These are phyloP conservation scores for Linnaemya tessellans DNA, from an alignment of 2,888 invertebrate species.

Conservation along the genomic window DNA sequence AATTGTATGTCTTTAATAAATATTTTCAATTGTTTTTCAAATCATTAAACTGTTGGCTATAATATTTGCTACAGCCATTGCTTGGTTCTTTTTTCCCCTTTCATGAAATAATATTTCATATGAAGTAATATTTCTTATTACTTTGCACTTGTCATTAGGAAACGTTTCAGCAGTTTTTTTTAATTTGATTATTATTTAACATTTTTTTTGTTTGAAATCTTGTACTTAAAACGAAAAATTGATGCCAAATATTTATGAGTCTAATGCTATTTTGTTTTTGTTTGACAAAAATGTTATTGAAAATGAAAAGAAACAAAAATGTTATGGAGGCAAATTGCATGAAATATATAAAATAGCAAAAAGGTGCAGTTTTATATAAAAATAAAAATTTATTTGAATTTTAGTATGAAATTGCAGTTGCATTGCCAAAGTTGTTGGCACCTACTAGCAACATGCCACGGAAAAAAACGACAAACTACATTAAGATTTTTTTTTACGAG, in stretches of 20 bases:
- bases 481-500: conserved; percentile 3
- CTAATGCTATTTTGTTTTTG: conserved; percentile 2
- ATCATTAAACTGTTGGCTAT: conserved; percentile 5
- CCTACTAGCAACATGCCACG: conserved; percentile 30
- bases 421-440: conserved; percentile 68
- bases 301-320: neutral
- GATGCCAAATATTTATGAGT: conserved; percentile 58
- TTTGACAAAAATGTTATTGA: conserved; percentile 1
- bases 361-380: conserved; percentile 46
- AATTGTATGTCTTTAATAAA: too few relatives aligned
- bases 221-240: conserved; percentile 16
- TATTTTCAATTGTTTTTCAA: neutral
- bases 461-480: conserved; percentile 16
- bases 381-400: conserved; percentile 27
- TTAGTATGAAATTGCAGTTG: conserved; percentile 50
- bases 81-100: neutral
- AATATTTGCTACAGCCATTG: neutral
- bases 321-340: neutral
- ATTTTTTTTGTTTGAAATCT: conserved; percentile 48
- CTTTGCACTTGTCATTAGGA: conserved; percentile 45
- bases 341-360: conserved; percentile 24
- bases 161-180: conserved; percentile 40
- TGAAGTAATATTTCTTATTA: conserved; percentile 39
- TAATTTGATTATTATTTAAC: conserved; percentile 7
- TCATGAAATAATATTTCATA: too few relatives aligned